Conservation (phyloP, 2,888 invertebrate genomes). For the Seira musarum region DNA sequence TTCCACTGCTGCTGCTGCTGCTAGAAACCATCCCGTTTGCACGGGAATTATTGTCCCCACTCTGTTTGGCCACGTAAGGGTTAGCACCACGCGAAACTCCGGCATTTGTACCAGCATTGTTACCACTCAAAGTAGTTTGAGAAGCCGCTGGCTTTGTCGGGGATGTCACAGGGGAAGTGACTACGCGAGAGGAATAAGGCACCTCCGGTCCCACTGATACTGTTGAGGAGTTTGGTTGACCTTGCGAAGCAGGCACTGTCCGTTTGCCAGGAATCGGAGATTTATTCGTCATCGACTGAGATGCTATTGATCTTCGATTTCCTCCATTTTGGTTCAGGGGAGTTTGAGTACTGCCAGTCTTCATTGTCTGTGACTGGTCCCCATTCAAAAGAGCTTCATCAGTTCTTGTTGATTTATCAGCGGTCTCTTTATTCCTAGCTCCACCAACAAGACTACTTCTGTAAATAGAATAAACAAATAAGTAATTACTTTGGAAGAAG, state of each 20-base stretch:
- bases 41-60: slow-evolving; percentile 62
- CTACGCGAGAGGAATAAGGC: slow-evolving; percentile 64
- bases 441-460: slow-evolving; percentile 63
- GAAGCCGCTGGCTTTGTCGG: slow-evolving; percentile 55
- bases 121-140: slow-evolving; percentile 47
- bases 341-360: slow-evolving; percentile 39
- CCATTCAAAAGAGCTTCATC: slow-evolving; percentile 73
- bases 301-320: slow-evolving; percentile 30
- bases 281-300: slow-evolving; percentile 51
- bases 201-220: slow-evolving; percentile 64
- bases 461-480: slow-evolving; percentile 21
- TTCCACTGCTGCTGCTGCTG: slow-evolving; percentile 44
- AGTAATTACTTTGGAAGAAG: not conserved
- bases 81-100: slow-evolving; percentile 61
- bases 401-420: slow-evolving; percentile 83
- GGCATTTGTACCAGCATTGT: slow-evolving; percentile 31
- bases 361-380: slow-evolving; percentile 65
- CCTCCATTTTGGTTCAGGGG: slow-evolving; percentile 55
- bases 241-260: slow-evolving; percentile 63
- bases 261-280: slow-evolving; percentile 67
- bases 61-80: slow-evolving; percentile 63
- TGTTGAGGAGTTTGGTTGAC: slow-evolving; percentile 52
- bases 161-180: slow-evolving; percentile 63
- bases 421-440: slow-evolving; percentile 72
- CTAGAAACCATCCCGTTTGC: slow-evolving; percentile 45